Evolutionary conservation across 2,797 vertebrate genomes (phyloP), one percentile per base, ranked within the genome.

Genomic region (Neoniphon sammara): DNA sequence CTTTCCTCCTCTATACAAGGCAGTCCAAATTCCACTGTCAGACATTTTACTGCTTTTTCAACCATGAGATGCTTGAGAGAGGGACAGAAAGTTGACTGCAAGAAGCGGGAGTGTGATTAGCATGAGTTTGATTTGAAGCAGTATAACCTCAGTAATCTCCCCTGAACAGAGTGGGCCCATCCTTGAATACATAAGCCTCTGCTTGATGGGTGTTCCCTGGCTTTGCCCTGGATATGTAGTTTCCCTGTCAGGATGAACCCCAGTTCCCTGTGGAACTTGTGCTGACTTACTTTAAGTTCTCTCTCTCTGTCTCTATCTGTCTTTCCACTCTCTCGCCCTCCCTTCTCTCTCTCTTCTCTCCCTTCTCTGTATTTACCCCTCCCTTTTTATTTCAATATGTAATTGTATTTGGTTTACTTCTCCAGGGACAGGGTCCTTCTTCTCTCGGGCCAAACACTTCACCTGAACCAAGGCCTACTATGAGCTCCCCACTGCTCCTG

Each of bases 391-490:
- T 44, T 78, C 44, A 20, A 67, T 63, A 42, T 79, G 36, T 70
- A 57, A 71, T 44, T 66, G 23, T 67, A 17, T 74, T 78, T 53
- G 20, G 50, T 5, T 7, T 62, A 6, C 36, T 6, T 14, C 47
- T 53, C 47, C 20, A 8, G 30, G 10, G 56, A n/a, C 14, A 52
- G 31, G 18, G 9, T 15, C 25, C 36, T 52, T 75, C 53, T 65
- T 47, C 30, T 20, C 42, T 73, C 46, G 18, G 21, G 66, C 64
- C 25, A 75, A 70, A 62, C 53, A 44, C 60, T 84, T 70, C 61
- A 79, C 74, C 70, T 81, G 61, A 83, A 84, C 17, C 46, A 12
- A n/a, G 64, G 68, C 71, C 49, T 23, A 12, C 63, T 74, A 27
- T 75, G 54, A 56, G 20, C 73, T 54, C 63, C 58, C 65, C 39